Base-by-base conservation (phyloP, 2,113 vertebrate genomes). In the Gallinago paraguaiae region DNA sequence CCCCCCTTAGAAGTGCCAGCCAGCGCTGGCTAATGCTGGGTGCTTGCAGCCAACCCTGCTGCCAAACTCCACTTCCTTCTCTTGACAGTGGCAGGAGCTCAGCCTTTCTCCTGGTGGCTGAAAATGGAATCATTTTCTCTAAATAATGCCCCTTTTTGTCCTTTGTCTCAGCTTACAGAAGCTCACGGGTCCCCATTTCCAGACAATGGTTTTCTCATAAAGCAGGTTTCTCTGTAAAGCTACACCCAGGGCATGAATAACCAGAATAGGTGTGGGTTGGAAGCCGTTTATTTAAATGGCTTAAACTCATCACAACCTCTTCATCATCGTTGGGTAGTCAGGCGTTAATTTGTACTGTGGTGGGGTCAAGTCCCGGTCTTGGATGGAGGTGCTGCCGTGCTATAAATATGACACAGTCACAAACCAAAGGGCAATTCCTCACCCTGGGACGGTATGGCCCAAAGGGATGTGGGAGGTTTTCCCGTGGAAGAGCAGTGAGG, bases 201-300 rank as follows among this genome's bases (percentile, higher is more conserved):
- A 27, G 79, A 92, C 41, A 65, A 67, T 17, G 23, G n/a, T 46
- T 78, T 88, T 43, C 94, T 88, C 76, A 39, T 86, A 74, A 86
- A 70, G 24, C 10, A 4, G 50, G 22, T 81, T 94, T 77, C 84
- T 63, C 57, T 95, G 59, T 28, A 83, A 83, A 92, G 59, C 56
- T 94, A 88, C 91, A 77, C 86, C 91, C 94, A 78, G 16, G 10
- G 31, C 59, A 50, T 78, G 76, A 95, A 78, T 86, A 86, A 92
- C 31, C 82, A 94, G 68, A 90, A 39, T 39, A 88, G 88, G 94
- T 22, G 88, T 92, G 92, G 80, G 60, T 69, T 84, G 86, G 31
- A 94, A 91, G 60, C 50, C 1, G 3, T 88, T 86, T 67, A 45
- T 88, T 88, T 84, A 78, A 82, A 63, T 70, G 65, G 39, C 43